Conservation (phyloP, 64 coral and sea anemone genomes). For the Cladopsammia gracilis region DNA sequence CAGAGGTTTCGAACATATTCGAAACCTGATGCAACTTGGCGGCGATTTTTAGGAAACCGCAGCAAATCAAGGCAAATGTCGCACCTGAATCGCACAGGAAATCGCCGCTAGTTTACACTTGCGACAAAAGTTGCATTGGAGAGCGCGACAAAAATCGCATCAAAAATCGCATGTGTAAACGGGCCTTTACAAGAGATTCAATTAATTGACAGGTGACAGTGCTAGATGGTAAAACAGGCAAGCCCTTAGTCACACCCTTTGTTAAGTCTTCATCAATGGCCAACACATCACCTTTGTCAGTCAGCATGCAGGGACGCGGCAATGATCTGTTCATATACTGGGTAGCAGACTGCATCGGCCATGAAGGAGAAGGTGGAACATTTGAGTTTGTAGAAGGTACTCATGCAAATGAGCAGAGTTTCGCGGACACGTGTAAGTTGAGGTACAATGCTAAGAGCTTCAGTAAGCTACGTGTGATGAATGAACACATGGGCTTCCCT, state of each 20-base stretch:
- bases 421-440: constrained; percentile 94
- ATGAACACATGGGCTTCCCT: constrained; percentile 87
- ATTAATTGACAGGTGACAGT: constrained; percentile 75
- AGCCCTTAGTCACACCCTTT: constrained; percentile 71
- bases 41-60: no score
- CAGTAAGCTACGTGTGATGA: constrained; percentile 90
- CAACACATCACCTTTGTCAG: constrained; percentile 89
- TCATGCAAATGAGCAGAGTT: constrained; percentile 97
- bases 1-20: no score
- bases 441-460: constrained; percentile 96
- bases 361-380: constrained; percentile 90
- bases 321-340: constrained; percentile 97
- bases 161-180: no score
- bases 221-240: constrained; percentile 92
- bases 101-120: no score
- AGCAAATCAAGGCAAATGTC: no score
- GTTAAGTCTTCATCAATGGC: constrained; percentile 83
- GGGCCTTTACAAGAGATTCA: no score
- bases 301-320: constrained; percentile 92
- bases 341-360: constrained; percentile 91
- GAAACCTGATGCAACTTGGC: no score
- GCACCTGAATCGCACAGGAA: no score
- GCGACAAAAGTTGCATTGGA: no score
- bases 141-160: no score
- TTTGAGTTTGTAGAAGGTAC: constrained; percentile 99